Evolutionary conservation across 2,888 invertebrate genomes (phyloP), one percentile per base, ranked within the genome.

Genomic region (Sinodicranocentrus sp.): DNA sequence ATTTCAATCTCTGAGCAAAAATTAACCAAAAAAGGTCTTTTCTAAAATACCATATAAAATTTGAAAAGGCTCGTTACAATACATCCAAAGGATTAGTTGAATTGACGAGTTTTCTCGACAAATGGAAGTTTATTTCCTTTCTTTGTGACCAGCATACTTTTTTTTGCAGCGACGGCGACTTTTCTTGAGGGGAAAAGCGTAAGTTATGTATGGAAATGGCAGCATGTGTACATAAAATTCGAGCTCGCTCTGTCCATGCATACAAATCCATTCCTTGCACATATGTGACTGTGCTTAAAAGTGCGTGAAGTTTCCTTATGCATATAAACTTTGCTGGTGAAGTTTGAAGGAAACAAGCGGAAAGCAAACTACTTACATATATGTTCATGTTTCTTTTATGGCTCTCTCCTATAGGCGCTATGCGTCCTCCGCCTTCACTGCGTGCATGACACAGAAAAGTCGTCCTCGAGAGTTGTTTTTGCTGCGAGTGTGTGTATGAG

Each of bases 371-470:
- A 33, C 33, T 33, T 6, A 33, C 33, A 6, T 6, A 33, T 33
- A 33, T 33, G 23, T 23, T 75, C 48, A 48, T 48, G n/a, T 48
- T 48, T 48, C 39, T 39, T n/a, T n/a, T n/a, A n/a, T n/a, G n/a
- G n/a, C n/a, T n/a, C n/a, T n/a, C n/a, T 33, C 33, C 33, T 33
- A 10, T 33, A 33, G 19, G 52, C 65, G 23, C 39, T n/a, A 26
- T 28, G 43, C 19, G 71, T 79, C 73, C 80, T 72, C 80, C 80
- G 65, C 80, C 80, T 80, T 73, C 80, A 65, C 72, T 73, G 80
- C 73, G 80, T 79, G 80, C 80, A 80, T 80, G 73, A 73, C 80
- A 80, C 72, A 80, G 57, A 80, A 79, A 80, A 80, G 61, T 80
- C 73, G 80, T 80, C 80, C 80, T 80, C 79, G 79, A 79, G 68